phyloP scores from a whole-genome alignment of 2,797 vertebrate genomes.

The Vespertilio murinus region DNA sequence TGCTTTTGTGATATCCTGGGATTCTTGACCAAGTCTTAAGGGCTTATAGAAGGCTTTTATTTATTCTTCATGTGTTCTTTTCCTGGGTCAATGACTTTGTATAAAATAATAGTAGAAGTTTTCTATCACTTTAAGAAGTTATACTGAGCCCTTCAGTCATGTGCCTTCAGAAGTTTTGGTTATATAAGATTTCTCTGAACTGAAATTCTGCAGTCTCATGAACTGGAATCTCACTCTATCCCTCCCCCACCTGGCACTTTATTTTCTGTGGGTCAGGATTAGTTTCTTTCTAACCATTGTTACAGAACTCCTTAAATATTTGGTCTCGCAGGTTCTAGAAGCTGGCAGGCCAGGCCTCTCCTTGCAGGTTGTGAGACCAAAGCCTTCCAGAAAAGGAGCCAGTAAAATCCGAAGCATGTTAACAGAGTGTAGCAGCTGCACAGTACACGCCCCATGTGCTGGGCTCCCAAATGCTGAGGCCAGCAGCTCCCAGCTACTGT shows the following conservation, averaged over 20 bases:
- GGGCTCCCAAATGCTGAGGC: conserved; percentile 5
- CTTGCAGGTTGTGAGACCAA: conserved; percentile 61
- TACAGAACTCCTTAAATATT: conserved; percentile 72
- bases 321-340: conserved; percentile 67
- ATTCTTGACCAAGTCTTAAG: background rate
- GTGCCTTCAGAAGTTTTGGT: conserved; percentile 52
- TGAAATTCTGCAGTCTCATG: conserved; percentile 63
- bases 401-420: conserved; percentile 52
- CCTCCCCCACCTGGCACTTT: conserved; percentile 50
- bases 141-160: conserved; percentile 16
- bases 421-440: background rate
- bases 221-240: background rate
- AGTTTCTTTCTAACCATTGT: conserved; percentile 68
- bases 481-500: background rate
- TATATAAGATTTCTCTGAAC: conserved; percentile 54
- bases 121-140: conserved; percentile 65
- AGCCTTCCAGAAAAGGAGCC: conserved; percentile 66
- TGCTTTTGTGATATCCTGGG: background rate
- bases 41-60: background rate
- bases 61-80: conserved; percentile 17
- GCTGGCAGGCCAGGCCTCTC: conserved; percentile 61
- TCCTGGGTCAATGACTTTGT: background rate
- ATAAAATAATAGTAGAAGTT: background rate
- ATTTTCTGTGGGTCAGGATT: conserved; percentile 47
- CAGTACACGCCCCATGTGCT: rapidly evolving